phyloP scores from a whole-genome alignment of 2,797 vertebrate species.

The Salmo trutta region DNA sequence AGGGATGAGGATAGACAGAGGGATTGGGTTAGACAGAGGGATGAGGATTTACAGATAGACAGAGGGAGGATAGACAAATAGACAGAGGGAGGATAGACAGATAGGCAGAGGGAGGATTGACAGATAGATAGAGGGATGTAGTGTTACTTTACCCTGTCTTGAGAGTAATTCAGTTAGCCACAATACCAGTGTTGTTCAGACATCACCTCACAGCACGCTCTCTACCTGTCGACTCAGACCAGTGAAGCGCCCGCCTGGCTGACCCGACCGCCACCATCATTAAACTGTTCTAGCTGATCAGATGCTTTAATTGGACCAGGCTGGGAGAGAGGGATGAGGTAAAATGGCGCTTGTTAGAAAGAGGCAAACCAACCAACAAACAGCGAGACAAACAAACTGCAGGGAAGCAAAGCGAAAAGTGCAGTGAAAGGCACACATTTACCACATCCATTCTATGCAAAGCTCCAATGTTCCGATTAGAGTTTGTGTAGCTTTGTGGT shows the following conservation, averaged over 20 bases:
- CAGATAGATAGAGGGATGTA: constrained; percentile 5
- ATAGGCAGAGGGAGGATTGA: not conserved
- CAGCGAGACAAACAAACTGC: constrained; percentile 58
- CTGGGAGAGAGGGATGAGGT: constrained; percentile 54
- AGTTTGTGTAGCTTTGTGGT: no score
- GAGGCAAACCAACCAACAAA: constrained; percentile 52
- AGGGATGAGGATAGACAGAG: not conserved
- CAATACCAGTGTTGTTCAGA: constrained; percentile 60
- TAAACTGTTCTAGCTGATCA: constrained; percentile 82
- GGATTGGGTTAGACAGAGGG: no score
- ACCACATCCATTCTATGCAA: not conserved
- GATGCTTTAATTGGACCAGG: constrained; percentile 79
- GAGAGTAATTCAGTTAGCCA: constrained; percentile 60
- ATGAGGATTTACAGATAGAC: no score
- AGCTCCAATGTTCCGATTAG: not conserved
- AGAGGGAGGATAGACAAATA: no score
- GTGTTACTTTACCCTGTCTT: constrained; percentile 57
- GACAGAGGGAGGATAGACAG: no score
- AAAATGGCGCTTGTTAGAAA: constrained; percentile 74
- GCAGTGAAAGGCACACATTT: constrained; percentile 21
- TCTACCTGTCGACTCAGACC: constrained; percentile 27
- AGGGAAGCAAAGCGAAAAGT: constrained; percentile 43
- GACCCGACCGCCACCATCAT: constrained; percentile 75
- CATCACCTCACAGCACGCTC: constrained; percentile 65
- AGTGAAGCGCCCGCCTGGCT: constrained; percentile 29